Evolutionary conservation across 30 jellyfish, hydroid and myxozoan species (phyloP).

Genomic region (Clytia hemisphaerica): DNA sequence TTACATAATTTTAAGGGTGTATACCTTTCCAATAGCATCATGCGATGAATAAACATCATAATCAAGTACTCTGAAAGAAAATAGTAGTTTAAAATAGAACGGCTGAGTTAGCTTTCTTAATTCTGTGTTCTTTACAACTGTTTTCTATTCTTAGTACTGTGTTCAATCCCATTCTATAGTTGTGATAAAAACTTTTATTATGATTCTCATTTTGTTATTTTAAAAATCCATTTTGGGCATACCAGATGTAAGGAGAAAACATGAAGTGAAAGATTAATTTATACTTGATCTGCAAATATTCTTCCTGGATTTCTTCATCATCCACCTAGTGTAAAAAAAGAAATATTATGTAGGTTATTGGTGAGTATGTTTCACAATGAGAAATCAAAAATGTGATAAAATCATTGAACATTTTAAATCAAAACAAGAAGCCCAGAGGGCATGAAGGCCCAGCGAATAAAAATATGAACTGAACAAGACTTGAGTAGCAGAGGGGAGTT

Average conservation of each 20-base stretch:
- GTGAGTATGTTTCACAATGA: neutral
- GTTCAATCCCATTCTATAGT: too few species aligned
- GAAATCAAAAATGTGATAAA: neutral
- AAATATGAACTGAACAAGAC: too few species aligned
- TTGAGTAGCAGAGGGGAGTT: too few species aligned
- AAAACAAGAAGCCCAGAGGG: too few species aligned
- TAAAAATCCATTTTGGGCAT: too few species aligned
- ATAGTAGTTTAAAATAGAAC: too few species aligned
- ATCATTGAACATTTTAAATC: neutral
- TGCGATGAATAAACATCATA: constrained; percentile 93
- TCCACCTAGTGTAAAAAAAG: constrained; percentile 61
- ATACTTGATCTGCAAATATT: constrained; percentile 82
- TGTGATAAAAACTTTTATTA: too few species aligned
- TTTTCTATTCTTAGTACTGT: too few species aligned
- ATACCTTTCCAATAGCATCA: constrained; percentile 92
- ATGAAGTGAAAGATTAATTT: neutral
- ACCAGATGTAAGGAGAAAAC: neutral
- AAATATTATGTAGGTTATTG: neutral
- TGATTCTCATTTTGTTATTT: too few species aligned
- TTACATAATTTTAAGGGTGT: neutral
- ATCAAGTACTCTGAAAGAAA: constrained; percentile 62
- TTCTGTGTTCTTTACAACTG: too few species aligned
- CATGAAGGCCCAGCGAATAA: too few species aligned
- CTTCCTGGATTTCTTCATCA: constrained; percentile 94
- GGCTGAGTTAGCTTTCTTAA: too few species aligned